Base-by-base conservation (phyloP, 37 sponge, comb jelly and placozoan genomes). In the Cliona cf. orientalis region DNA sequence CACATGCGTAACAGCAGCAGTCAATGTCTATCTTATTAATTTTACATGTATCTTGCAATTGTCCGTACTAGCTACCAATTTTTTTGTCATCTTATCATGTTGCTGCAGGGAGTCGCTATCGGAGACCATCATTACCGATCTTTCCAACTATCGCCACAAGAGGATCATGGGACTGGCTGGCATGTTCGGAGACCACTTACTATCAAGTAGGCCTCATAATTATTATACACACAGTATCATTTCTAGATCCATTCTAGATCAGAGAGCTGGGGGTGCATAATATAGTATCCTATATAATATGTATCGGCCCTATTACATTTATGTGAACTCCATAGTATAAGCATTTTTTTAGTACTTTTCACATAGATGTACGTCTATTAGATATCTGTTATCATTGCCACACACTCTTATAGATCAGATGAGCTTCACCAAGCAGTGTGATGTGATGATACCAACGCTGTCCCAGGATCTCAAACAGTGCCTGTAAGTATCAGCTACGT, bases 101-200 rank as follows among this genome's bases (percentile, higher is more conserved):
- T 70, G 12, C 1, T 60, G 4, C 58, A 88, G 92, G 42, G 80
- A 87, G 37, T 40, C 79, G 0, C 36, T 91, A 0, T 37, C 83
- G 12, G 69, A 33, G 61, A 31, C 29, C 9, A 83, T 91, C 28
- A 71, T 68, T 32, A 60, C 60, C 12, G 88, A 83, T 34, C 75
- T 91, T 22, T 62, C 62, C 34, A 79, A 78, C 42, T 91, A 72
- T 44, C 72, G 85, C 1, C 80, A 83, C 67, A 86, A 87, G 80
- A 36, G 92, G 57, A 56, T 80, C 19, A 69, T 91, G 42, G 92
- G 92, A 33, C 63, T 91, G 38, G 92, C 84, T 5, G 62, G 88
- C 66, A 79, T 91, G 71, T 91, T 78, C 75, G 88, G 88, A 21
- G 92, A 91, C 42, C 80, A 91, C 28, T 39, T 81, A 32, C 71